These are phyloP conservation scores for Caenorhabditis tropicalis DNA, from an alignment of 1,140 invertebrate species.

Conservation along the genomic window DNA sequence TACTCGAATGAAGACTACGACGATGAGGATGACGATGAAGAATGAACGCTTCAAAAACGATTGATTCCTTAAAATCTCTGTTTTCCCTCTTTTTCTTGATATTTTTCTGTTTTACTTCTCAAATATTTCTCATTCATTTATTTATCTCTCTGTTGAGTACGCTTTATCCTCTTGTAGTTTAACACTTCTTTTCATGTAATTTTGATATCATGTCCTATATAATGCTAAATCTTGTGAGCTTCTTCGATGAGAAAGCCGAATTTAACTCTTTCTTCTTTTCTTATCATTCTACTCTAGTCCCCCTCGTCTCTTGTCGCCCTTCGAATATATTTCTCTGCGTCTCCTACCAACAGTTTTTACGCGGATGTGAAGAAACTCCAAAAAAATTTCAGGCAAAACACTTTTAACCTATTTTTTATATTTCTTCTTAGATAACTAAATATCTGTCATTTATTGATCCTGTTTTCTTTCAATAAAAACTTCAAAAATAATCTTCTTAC, in stretches of 20 bases:
- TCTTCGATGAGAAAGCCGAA: neutral
- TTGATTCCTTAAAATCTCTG: no score
- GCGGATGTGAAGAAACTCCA: neutral
- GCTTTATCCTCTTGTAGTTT: no score
- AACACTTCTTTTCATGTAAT: neutral
- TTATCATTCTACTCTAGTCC: neutral
- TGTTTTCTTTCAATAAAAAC: neutral
- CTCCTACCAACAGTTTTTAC: neutral
- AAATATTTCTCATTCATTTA: no score
- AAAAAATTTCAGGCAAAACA: neutral
- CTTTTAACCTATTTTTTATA: neutral
- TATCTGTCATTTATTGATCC: no score
- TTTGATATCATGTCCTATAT: neutral
- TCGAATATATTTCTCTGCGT: neutral
- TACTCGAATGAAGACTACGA: neutral
- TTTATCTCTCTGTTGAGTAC: no score
- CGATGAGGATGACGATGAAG: neutral
- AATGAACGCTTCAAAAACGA: neutral
- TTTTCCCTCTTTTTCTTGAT: no score
- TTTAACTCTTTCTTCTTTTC: neutral
- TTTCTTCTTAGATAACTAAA: no score
- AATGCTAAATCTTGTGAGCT: conserved; percentile 4
- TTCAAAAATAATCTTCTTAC: neutral
- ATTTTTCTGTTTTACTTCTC: no score
- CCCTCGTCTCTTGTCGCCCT: neutral